These are phyloP conservation scores for Atrina japonica DNA, from an alignment of 2,888 invertebrate genomes.

Conservation along the genomic window DNA sequence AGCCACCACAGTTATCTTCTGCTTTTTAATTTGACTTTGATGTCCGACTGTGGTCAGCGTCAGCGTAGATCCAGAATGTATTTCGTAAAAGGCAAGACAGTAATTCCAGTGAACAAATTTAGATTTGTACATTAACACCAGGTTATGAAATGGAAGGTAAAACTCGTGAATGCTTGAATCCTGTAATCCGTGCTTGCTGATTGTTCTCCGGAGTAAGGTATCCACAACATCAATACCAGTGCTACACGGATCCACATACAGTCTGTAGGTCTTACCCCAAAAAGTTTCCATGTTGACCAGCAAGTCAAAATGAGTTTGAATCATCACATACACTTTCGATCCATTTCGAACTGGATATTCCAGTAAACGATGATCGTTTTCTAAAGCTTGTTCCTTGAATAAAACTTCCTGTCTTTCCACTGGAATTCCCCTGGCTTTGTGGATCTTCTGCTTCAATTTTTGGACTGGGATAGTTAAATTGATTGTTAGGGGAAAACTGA, in stretches of 20 bases:
- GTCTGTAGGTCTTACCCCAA: slow-evolving; percentile 72
- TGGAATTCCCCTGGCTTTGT: slow-evolving; percentile 65
- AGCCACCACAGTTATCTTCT: slow-evolving; percentile 58
- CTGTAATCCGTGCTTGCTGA: slow-evolving; percentile 61
- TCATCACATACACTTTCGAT: slow-evolving; percentile 61
- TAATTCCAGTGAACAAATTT: slow-evolving; percentile 63
- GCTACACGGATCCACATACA: slow-evolving; percentile 70
- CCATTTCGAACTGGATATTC: slow-evolving; percentile 62
- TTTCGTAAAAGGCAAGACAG: slow-evolving; percentile 63
- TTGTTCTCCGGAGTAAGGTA: slow-evolving; percentile 62
- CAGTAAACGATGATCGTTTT: slow-evolving; percentile 63
- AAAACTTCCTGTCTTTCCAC: slow-evolving; percentile 68
- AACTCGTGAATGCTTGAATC: slow-evolving; percentile 64
- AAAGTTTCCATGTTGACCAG: slow-evolving; percentile 71
- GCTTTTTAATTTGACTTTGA: slow-evolving; percentile 61
- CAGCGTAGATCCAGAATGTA: slow-evolving; percentile 61
- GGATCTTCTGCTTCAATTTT: slow-evolving; percentile 65
- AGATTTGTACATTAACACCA: slow-evolving; percentile 61
- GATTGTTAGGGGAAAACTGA: slow-evolving; percentile 64
- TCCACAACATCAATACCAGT: slow-evolving; percentile 66
- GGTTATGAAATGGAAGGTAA: slow-evolving; percentile 66
- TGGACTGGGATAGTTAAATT: slow-evolving; percentile 62
- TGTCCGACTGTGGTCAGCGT: slow-evolving; percentile 67
- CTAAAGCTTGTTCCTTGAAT: slow-evolving; percentile 63
- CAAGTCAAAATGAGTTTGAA: slow-evolving; percentile 65